A percentile compares a stretch with the other conserved stretches of the same genome.
Conservation (phyloP, 2,888 invertebrate species). For the Drosophila mayaguana region DNA sequence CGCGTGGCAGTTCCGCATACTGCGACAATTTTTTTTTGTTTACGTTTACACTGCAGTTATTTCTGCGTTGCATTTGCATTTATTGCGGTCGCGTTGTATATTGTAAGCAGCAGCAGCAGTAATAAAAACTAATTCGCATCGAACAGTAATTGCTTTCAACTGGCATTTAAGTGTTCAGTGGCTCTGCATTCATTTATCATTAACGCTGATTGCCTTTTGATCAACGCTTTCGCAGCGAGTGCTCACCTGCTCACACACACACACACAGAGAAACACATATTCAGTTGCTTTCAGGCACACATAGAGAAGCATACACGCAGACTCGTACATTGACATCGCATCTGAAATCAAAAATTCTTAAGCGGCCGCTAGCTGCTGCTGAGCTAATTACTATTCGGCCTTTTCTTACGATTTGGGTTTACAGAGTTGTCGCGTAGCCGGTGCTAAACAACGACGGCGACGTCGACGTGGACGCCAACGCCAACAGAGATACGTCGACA, state of each 20-base stretch:
- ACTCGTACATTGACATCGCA: conserved; percentile 39
- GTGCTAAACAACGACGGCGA: conserved; percentile 14
- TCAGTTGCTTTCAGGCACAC: conserved; percentile 28
- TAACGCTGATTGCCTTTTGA: conserved; percentile 64
- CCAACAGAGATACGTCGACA: conserved; percentile 24
- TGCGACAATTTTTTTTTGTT: conserved; percentile 57
- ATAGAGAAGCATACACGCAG: conserved; percentile 24
- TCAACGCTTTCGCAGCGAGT: conserved; percentile 52
- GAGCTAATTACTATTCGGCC: conserved; percentile 31
- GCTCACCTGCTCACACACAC: conserved; percentile 53
- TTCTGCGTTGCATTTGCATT: conserved; percentile 39
- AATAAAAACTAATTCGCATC: conserved; percentile 9
- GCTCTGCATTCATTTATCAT: conserved; percentile 46
- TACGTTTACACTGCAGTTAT: conserved; percentile 66
- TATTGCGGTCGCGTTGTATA: conserved; percentile 32
- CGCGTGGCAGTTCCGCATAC: conserved; percentile 52
- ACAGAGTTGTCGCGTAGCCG: conserved; percentile 31
- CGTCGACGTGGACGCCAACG: conserved; percentile 12
- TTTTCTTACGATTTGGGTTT: conserved; percentile 25
- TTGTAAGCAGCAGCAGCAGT: conserved; percentile 19
- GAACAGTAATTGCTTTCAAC: conserved; percentile 16
- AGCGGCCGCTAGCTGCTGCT: conserved; percentile 15
- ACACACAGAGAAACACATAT: conserved; percentile 28
- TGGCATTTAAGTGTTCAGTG: conserved; percentile 20
- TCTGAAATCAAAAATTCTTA: conserved; percentile 31